A percentile compares a stretch with the other conserved stretches of the same genome.
Evolutionary conservation across 2,113 vertebrate genomes (phyloP).

Genomic region (Rhombomys opimus): DNA sequence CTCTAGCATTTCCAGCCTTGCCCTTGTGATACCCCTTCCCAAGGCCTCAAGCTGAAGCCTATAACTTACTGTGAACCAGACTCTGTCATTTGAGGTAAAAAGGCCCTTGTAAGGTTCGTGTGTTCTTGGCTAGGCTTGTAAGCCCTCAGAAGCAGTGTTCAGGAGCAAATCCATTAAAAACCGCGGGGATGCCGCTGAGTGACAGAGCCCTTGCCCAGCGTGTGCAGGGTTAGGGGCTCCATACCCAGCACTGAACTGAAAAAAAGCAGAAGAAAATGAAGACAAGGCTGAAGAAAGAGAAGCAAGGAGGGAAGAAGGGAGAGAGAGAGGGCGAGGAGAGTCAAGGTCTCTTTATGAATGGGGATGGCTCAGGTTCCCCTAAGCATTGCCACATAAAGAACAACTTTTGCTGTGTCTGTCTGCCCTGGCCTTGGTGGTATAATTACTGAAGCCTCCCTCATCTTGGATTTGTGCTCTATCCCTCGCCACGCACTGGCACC

Average conservation of each 20-base stretch:
- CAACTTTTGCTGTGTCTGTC: neutral
- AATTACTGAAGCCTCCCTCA: neutral
- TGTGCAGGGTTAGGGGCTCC: neutral
- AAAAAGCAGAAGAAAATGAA: too few relatives aligned
- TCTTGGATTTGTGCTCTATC: neutral
- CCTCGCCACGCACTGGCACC: neutral
- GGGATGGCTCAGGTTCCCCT: fast-evolving
- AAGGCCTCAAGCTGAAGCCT: neutral
- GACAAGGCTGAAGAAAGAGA: too few relatives aligned
- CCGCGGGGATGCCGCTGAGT: too few relatives aligned
- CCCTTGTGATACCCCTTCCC: neutral
- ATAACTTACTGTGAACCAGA: neutral
- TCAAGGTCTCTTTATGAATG: neutral
- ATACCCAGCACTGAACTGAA: neutral
- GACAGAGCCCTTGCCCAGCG: neutral
- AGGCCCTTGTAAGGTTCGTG: neutral
- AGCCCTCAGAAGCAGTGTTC: neutral
- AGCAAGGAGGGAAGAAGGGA: neutral
- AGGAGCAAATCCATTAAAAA: neutral
- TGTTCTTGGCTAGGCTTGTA: neutral
- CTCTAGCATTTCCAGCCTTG: neutral
- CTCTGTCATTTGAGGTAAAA: neutral
- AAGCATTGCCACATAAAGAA: neutral
- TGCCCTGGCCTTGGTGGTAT: slow-evolving; percentile 26
- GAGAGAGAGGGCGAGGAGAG: neutral